A percentile compares a stretch with the other conserved stretches of the same genome.
These are phyloP conservation scores for Macrotis lagotis DNA, from an alignment of 2,113 vertebrate genomes.

Conservation along the genomic window DNA sequence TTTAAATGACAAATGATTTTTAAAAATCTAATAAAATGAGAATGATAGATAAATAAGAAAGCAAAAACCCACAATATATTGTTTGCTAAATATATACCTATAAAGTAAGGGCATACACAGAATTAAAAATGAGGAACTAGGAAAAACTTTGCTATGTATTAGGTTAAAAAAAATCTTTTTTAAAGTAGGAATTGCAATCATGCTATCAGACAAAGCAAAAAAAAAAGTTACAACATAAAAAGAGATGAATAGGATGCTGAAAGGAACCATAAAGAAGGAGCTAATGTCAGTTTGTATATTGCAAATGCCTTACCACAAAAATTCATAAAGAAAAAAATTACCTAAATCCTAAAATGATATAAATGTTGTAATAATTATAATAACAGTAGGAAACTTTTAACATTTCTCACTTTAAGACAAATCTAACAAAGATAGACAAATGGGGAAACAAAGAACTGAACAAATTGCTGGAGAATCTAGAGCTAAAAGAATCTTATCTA, in stretches of 20 bases:
- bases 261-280: not conserved
- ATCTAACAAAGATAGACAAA: not conserved
- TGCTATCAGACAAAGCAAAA: not conserved
- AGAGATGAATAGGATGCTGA: not conserved
- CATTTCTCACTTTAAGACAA: not conserved
- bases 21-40: too few relatives aligned
- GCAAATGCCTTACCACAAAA: not conserved
- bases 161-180: too few relatives aligned
- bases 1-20: too few relatives aligned
- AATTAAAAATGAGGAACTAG: too few relatives aligned
- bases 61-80: too few relatives aligned
- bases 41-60: too few relatives aligned
- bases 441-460: not conserved
- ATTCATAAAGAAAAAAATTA: not conserved
- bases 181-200: too few relatives aligned
- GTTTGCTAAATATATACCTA: too few relatives aligned
- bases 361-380: not conserved
- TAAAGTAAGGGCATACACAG: too few relatives aligned
- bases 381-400: not conserved
- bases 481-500: not conserved
- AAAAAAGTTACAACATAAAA: not conserved
- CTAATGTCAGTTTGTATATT: not conserved
- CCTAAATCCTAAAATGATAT: not conserved
- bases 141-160: too few relatives aligned
- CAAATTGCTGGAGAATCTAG: not conserved